Evolutionary conservation across 2,113 vertebrate species (phyloP), one percentile per base, ranked within the genome.

Genomic region (Physeter macrocephalus): DNA sequence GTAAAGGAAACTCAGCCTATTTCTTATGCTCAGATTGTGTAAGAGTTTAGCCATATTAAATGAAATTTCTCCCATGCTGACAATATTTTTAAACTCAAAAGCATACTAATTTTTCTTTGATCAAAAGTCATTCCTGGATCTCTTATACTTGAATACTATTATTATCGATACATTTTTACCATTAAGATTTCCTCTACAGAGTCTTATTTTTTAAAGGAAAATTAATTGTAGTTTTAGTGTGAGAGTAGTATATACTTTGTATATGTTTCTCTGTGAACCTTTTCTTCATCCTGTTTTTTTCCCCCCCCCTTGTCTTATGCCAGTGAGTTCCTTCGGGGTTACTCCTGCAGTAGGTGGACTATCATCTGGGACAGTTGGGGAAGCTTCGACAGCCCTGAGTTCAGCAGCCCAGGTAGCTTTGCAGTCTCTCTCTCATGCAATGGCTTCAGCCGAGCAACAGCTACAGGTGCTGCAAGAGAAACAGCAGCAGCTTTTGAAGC

Each of bases 401-500:
- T 99, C 99, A 80, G 99, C 99, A 92, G 99, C 99, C 74, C 99
- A 99, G 99, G 99, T 99, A 99, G 99, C 99, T 86, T 99, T 99
- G 96, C 99, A 99, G 98, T 99, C 99, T 59, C 99, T 99, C 98
- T 99, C 99, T 97, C 99, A 99, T 97, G 99, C 99, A 98, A 99
- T 99, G 99, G 99, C 99, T 97, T 99, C 99, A 96, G 99, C 99
- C 15, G 99, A 99, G 98, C 99, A 99, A 99, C 99, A 99, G 99
- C 99, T 99, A 82, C 99, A 99, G 99, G 99, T 99, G 97, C 99
- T 99, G 98, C 99, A 99, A 99, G 99, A 99, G 99, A 99, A 99
- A 98, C 99, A 99, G 98, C 99, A 99, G 99, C 99, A 99, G 98
- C 99, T 99, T 98, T 99, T 99, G 97, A 99, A 99, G 98, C 99